These are phyloP conservation scores for Thaleichthys pacificus DNA, from an alignment of 2,797 vertebrate genomes.

Conservation along the genomic window DNA sequence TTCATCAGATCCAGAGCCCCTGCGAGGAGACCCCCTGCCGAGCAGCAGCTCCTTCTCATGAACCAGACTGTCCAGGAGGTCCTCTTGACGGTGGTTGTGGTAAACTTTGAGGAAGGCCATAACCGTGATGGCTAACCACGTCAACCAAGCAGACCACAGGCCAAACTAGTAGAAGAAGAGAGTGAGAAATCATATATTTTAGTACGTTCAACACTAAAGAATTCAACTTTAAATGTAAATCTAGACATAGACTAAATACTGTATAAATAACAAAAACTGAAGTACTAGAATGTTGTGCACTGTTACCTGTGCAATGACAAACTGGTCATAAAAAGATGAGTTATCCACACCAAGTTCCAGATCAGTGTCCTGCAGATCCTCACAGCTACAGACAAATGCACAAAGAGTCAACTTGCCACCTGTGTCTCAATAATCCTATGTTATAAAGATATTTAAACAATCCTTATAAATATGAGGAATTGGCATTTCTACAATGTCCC, in stretches of 20 bases:
- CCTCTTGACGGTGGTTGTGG: slow-evolving; percentile 79
- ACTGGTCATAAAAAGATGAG: slow-evolving; percentile 82
- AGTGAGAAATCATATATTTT: not conserved
- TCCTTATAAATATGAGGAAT: not conserved
- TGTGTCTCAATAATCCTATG: too few relatives aligned
- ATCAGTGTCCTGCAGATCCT: slow-evolving; percentile 77
- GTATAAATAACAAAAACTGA: not conserved
- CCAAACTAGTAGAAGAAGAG: slow-evolving; percentile 68
- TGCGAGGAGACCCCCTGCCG: slow-evolving; percentile 61
- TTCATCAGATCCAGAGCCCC: slow-evolving; percentile 65
- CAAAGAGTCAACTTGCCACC: not conserved
- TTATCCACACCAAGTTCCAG: slow-evolving; percentile 79
- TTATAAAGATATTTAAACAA: not conserved
- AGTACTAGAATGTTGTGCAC: not conserved
- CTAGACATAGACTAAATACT: too few relatives aligned
- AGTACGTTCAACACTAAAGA: not conserved
- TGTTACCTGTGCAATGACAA: slow-evolving; percentile 80
- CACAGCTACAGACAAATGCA: slow-evolving; percentile 66
- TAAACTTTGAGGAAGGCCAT: slow-evolving; percentile 84
- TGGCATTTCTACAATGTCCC: not conserved
- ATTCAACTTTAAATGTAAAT: not conserved
- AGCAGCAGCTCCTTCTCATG: slow-evolving; percentile 84
- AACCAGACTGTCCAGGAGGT: slow-evolving; percentile 79
- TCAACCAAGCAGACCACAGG: slow-evolving; percentile 82
- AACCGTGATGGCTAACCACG: slow-evolving; percentile 78